Conservation (phyloP, 2,888 invertebrate genomes). For the Diachrysia chrysitis region DNA sequence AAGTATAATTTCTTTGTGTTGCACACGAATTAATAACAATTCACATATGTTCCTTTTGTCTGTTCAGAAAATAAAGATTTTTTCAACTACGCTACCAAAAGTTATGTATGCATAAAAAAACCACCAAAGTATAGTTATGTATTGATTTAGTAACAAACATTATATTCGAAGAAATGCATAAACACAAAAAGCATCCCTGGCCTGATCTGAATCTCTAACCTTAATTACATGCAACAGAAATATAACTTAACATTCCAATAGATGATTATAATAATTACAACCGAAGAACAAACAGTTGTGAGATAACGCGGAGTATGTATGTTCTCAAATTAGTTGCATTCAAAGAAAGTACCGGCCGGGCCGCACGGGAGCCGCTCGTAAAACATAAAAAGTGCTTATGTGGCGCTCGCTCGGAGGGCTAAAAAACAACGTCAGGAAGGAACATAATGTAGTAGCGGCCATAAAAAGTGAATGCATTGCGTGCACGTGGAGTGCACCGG, state of each 20-base stretch:
- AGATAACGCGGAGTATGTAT: conserved; percentile 60
- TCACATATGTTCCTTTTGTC: no score
- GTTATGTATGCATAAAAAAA: no score
- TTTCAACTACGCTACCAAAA: no score
- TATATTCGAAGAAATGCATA: neutral
- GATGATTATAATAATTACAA: conserved; percentile 41
- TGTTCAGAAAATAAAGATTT: no score
- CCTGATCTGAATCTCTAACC: neutral
- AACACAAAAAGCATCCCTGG: neutral
- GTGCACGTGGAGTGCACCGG: conserved; percentile 85
- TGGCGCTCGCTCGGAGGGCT: conserved; percentile 82
- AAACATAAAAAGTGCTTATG: conserved; percentile 88
- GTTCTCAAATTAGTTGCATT: conserved; percentile 78
- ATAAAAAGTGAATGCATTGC: conserved; percentile 88
- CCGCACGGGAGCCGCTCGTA: conserved; percentile 81
- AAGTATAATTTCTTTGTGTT: no score
- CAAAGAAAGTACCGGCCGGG: conserved; percentile 79
- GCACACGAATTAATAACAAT: no score
- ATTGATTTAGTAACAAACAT: no score
- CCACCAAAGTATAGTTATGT: no score
- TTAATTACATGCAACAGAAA: conserved; percentile 1
- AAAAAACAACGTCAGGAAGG: conserved; percentile 84
- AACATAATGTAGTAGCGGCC: conserved; percentile 87
- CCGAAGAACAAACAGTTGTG: conserved; percentile 50
- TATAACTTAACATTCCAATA: conserved; percentile 11